These are phyloP conservation scores for Mugil cephalus DNA, from an alignment of 2,113 vertebrate genomes.

Conservation along the genomic window DNA sequence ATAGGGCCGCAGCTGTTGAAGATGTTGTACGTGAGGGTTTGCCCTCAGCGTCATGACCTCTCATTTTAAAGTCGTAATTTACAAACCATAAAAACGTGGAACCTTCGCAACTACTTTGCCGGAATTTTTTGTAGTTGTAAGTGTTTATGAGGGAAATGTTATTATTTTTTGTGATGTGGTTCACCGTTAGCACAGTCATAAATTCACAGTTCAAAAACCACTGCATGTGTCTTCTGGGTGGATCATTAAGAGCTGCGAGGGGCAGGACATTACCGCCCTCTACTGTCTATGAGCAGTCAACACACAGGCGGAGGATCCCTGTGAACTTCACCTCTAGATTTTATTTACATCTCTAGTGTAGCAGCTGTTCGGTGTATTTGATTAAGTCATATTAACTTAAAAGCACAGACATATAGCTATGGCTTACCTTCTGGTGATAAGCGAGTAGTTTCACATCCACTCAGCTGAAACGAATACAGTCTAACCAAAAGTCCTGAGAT, in stretches of 20 bases:
- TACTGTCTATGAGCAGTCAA: conserved; percentile 13
- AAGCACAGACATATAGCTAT: too few relatives aligned
- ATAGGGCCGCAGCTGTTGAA: conserved; percentile 50
- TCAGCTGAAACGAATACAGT: neutral
- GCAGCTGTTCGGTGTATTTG: neutral
- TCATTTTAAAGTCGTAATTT: conserved; percentile 9
- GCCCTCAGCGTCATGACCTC: neutral
- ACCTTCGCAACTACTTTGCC: neutral
- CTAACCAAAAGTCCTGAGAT: neutral
- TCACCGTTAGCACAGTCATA: neutral
- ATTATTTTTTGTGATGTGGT: neutral
- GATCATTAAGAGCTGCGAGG: neutral
- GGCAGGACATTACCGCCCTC: conserved; percentile 17
- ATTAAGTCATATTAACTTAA: too few relatives aligned
- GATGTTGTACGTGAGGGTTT: neutral
- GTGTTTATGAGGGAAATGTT: neutral
- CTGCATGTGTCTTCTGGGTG: neutral
- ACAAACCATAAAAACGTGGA: neutral
- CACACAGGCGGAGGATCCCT: too few relatives aligned
- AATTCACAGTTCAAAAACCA: neutral
- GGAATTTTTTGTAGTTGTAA: neutral
- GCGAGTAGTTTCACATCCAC: neutral
- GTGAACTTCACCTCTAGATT: neutral
- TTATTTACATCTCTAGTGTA: too few relatives aligned
- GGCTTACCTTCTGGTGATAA: too few relatives aligned